These are phyloP conservation scores for Trichogramma pretiosum DNA, from an alignment of 1,140 invertebrate genomes.

Conservation along the genomic window DNA sequence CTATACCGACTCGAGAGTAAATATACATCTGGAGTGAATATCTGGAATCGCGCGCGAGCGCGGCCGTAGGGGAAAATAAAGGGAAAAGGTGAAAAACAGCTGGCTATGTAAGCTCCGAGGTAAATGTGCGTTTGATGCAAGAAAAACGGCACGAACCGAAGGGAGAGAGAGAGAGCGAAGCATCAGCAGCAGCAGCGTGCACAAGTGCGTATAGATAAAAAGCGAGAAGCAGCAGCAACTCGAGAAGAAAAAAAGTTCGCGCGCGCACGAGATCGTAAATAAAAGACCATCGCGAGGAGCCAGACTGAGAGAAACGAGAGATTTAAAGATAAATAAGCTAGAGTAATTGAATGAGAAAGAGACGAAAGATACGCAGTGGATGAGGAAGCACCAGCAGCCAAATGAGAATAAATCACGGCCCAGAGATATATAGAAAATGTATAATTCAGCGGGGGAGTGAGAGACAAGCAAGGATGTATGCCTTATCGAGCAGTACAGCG, in stretches of 20 bases:
- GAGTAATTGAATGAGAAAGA: conserved; percentile 17
- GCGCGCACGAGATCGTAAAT: not conserved
- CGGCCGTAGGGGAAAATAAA: too few relatives aligned
- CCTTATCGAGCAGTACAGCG: too few relatives aligned
- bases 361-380: not conserved
- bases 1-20: too few relatives aligned
- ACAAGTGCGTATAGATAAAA: not conserved
- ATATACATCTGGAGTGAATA: too few relatives aligned
- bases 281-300: not conserved
- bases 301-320: not conserved
- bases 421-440: conserved; percentile 17
- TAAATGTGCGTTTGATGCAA: not conserved
- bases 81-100: too few relatives aligned
- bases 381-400: too few relatives aligned
- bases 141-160: too few relatives aligned
- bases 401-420: conserved; percentile 14
- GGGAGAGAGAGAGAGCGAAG: not conserved
- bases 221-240: too few relatives aligned
- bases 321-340: conserved; percentile 14
- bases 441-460: conserved; percentile 14
- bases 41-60: too few relatives aligned
- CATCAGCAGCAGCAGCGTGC: too few relatives aligned
- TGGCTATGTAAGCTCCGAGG: not conserved
- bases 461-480: too few relatives aligned
- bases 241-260: not conserved